Evolutionary conservation across 2,113 vertebrate genomes (phyloP), one percentile per base, ranked within the genome.

Genomic region (Sminthopsis crassicaudata): DNA sequence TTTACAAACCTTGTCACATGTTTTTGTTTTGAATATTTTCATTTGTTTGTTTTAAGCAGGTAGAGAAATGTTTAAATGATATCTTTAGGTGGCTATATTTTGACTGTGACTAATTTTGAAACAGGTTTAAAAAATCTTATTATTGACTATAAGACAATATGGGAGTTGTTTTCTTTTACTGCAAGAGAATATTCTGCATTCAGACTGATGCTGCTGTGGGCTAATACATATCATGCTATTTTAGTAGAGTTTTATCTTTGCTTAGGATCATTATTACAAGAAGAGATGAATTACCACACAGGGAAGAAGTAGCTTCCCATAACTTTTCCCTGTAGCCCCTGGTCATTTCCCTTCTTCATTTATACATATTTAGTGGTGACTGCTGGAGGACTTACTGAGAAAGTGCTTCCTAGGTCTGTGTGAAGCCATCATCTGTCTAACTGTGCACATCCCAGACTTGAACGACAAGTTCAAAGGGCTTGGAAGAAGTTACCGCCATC

Each of bases 361-460:
- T 84, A n/a, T 23, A 84, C 36, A 42, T 42, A 42, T 84, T 84
- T 42, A 96, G 92, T 36, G 95, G 53, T 93, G 94, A 46, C 25
- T 46, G 36, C 51, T 84, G n/a, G 22, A 46, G 46, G n/a, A 1
- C 76, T 9, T 5, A 36, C 92, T 57, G 30, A 51, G 8, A 95
- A 93, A 92, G 3, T 60, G 67, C 51, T 60, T 3, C 16, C 50
- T 42, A 94, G 48, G 42, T 96, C 53, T 91, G 5, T 92, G 11
- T 19, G 90, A 90, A 92, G 46, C 14, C 30, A 60, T 7, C 2
- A 53, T 91, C 22, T 92, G 26, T 9, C 93, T 96, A 89, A 94
- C 46, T 95, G 57, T 76, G 94, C 52, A 91, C 42, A 91, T 48
- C 92, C 67, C 30, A 60, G 26, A 94, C 84, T 90, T 96, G n/a